phyloP scores from a whole-genome alignment of 2,888 invertebrate genomes.

The Leucozona laternaria region DNA sequence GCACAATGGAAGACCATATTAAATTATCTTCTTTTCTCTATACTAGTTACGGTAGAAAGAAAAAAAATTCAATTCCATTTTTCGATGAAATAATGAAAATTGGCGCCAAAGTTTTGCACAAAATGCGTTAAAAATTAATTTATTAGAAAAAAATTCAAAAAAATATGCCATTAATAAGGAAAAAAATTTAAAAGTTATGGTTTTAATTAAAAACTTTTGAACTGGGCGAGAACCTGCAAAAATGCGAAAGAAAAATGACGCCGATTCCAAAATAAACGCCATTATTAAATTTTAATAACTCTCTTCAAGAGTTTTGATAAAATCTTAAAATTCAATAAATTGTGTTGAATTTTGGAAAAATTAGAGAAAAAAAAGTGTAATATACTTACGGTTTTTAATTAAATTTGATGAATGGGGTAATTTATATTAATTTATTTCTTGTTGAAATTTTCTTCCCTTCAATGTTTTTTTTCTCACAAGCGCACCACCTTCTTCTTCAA shows the following conservation, averaged over 20 bases:
- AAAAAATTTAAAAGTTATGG: constrained; percentile 26
- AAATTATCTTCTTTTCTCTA: constrained; percentile 18
- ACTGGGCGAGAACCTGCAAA: background rate
- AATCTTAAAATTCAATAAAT: background rate
- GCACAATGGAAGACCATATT: background rate
- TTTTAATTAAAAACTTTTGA: background rate
- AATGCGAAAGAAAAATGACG: constrained; percentile 50
- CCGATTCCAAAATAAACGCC: constrained; percentile 64
- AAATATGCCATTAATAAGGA: background rate
- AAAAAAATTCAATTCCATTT: background rate
- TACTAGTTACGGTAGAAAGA: background rate
- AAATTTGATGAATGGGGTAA: constrained; percentile 10
- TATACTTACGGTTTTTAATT: constrained; percentile 5
- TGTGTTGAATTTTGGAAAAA: background rate
- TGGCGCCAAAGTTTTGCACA: constrained; percentile 56
- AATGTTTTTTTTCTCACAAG: background rate
- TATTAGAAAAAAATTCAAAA: background rate
- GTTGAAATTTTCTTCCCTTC: background rate
- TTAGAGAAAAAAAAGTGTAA: background rate
- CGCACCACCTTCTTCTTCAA: constrained; percentile 8
- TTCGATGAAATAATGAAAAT: constrained; percentile 25
- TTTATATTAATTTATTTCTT: constrained; percentile 21
- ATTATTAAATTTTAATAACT: constrained; percentile 51
- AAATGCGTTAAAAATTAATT: constrained; percentile 8
- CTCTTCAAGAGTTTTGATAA: background rate